These are phyloP conservation scores for Stramonita haemastoma DNA, from an alignment of 2,888 invertebrate genomes.

Conservation along the genomic window DNA sequence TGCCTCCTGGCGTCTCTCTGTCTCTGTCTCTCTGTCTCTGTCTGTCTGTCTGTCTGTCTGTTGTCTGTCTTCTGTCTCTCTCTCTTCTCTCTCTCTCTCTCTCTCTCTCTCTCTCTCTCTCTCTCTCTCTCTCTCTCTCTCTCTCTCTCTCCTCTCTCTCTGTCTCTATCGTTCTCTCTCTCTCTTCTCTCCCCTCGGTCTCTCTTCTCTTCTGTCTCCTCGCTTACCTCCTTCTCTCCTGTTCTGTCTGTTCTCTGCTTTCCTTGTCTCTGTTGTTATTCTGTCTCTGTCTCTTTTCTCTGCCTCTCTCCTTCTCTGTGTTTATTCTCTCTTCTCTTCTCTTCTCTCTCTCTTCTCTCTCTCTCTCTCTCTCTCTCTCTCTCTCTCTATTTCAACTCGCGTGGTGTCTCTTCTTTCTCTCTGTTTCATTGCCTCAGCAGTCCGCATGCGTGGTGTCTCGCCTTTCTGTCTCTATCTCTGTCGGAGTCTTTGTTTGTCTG, in stretches of 20 bases:
- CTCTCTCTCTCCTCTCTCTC: background rate
- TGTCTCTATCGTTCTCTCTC: background rate
- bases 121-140: conserved; percentile 7
- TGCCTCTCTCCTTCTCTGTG: background rate
- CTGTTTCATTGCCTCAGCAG: background rate
- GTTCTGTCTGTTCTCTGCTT: background rate
- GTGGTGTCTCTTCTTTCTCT: background rate
- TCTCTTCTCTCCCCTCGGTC: background rate
- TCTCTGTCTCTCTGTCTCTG: background rate
- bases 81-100: background rate
- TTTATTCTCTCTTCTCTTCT: background rate
- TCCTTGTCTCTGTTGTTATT: background rate
- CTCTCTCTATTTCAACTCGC: background rate
- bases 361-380: background rate
- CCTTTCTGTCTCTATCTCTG: no score
- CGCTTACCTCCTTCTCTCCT: background rate
- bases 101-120: conserved; percentile 1
- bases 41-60: background rate
- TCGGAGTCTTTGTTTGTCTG: no score
- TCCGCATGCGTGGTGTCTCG: no score
- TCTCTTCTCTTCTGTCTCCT: background rate
- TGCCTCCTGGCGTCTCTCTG: background rate
- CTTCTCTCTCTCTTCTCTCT: conserved; percentile 4
- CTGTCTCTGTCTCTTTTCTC: background rate
- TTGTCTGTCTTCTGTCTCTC: background rate